Evolutionary conservation across 2,113 vertebrate genomes (phyloP), one percentile per base, ranked within the genome.

Genomic region (Colossoma macropomum): DNA sequence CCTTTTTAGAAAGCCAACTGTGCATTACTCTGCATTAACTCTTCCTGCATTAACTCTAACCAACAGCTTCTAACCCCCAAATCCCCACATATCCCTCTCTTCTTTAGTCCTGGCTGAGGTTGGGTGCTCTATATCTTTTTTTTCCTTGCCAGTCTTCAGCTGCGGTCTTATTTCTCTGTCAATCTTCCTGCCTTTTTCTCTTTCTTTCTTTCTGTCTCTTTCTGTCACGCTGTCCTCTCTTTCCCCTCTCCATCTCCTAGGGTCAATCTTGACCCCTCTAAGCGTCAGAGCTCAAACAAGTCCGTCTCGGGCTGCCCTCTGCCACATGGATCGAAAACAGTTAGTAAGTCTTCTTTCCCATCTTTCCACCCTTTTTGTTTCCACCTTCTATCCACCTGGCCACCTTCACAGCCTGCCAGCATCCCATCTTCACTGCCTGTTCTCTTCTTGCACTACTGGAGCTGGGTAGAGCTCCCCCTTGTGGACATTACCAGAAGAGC

Each of bases 191-290:
- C 89, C 88, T 85, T 23, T 27, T 79, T 87, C 4, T 69, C 75
- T 69, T 48, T 85, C 79, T 83, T 34, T 76, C 25, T 80, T 79
- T 38, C 45, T 66, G 60, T 84, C 25, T 56, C 69, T 84, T 38
- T 52, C 56, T 84, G 21, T 73, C 85, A 25, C 25, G n/a, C 59
- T 87, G 59, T 84, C 85, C 81, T 75, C 84, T 86, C 80, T 86
- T 84, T 90, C 86, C 90, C 86, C 86, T 90, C 91, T 91, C 89
- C 93, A 91, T 89, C 87, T 90, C 76, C 88, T 89, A 98, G 97
- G 97, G 97, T 97, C 95, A 97, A 96, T 95, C 97, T 98, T 93
- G 97, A 98, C 96, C 96, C 97, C 54, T 97, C 96, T 95, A 98
- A 98, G 95, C 96, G 97, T 89, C 97, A 98, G 96, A 96, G 95